These are phyloP conservation scores for Lamellibrachia satsuma DNA, from an alignment of 2,888 invertebrate genomes.

Conservation along the genomic window DNA sequence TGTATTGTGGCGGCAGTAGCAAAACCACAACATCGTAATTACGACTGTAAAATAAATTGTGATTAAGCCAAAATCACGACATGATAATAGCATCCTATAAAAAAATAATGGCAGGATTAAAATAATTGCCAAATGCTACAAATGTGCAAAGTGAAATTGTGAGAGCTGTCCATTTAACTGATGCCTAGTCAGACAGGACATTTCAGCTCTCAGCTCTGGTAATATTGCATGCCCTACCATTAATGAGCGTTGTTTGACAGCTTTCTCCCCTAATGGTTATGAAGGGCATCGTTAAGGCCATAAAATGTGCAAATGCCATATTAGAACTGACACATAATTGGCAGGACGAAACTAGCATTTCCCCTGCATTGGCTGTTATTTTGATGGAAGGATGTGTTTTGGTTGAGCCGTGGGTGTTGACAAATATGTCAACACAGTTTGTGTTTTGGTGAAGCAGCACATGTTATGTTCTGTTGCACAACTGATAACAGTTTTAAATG, in stretches of 20 bases:
- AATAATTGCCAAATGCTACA: neutral
- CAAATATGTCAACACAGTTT: neutral
- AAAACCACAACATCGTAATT: neutral
- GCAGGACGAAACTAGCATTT: neutral
- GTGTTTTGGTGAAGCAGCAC: neutral
- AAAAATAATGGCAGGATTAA: neutral
- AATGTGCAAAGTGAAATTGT: conserved; percentile 10
- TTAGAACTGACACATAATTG: neutral
- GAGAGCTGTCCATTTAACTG: neutral
- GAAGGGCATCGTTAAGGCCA: conserved; percentile 9
- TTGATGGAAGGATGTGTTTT: neutral
- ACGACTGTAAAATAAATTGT: neutral
- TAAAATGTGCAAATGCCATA: neutral
- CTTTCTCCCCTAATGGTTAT: neutral
- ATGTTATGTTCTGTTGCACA: neutral
- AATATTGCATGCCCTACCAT: neutral
- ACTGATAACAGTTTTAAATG: neutral
- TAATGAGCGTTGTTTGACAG: conserved; percentile 9
- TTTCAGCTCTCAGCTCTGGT: neutral
- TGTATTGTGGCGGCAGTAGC: neutral
- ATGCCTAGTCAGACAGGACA: neutral
- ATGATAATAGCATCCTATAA: neutral
- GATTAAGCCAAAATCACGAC: neutral
- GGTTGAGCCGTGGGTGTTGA: neutral
- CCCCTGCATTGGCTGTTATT: neutral